phyloP scores from a whole-genome alignment of 2,797 vertebrate species.

The Hybognathus amarus region DNA sequence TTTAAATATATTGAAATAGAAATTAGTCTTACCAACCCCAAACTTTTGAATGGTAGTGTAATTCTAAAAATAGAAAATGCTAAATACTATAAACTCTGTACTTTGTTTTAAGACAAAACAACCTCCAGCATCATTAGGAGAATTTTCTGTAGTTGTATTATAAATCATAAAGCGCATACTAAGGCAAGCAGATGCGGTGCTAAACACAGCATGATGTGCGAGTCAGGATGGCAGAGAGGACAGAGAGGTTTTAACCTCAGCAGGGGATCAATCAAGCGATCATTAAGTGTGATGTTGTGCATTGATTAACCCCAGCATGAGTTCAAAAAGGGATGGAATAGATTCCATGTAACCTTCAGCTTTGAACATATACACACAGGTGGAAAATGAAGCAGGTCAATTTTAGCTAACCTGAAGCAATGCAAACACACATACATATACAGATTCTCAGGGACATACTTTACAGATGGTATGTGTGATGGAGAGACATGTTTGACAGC shows the following conservation, averaged over 20 bases:
- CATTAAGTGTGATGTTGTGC: conserved; percentile 61
- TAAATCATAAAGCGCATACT: background rate
- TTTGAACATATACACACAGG: conserved; percentile 19
- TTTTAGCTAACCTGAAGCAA: conserved; percentile 31
- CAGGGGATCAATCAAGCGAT: conserved; percentile 63
- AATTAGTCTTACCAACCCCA: background rate
- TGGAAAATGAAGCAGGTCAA: conserved; percentile 50
- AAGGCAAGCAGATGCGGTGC: conserved; percentile 44
- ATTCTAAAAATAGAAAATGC: background rate
- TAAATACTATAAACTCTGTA: background rate
- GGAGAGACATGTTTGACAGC: conserved; percentile 40
- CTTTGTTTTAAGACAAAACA: background rate
- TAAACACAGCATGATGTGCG: conserved; percentile 52
- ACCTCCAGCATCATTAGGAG: background rate
- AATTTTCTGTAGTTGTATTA: background rate
- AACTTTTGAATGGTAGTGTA: background rate
- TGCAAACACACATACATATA: conserved; percentile 19
- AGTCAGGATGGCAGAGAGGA: conserved; percentile 53
- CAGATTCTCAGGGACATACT: conserved; percentile 10
- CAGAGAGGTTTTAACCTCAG: conserved; percentile 56
- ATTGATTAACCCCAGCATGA: conserved; percentile 62
- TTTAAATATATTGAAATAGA: background rate
- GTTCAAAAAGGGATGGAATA: conserved; percentile 34
- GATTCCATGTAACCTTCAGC: conserved; percentile 50
- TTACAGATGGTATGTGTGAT: conserved; percentile 20